Conservation (phyloP, 1,140 invertebrate species). For the Myzus persicae region DNA sequence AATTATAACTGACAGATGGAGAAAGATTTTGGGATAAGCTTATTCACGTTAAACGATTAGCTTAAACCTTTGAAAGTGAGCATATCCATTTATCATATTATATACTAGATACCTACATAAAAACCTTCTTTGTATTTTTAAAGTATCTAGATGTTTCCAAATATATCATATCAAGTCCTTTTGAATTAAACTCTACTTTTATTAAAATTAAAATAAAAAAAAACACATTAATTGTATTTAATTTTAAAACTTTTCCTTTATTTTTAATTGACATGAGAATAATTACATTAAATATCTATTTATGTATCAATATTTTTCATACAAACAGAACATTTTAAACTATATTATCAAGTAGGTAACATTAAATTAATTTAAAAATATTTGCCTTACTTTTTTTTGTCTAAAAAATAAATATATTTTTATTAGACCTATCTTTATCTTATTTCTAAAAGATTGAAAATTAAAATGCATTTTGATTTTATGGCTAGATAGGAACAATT, state of each 20-base stretch:
- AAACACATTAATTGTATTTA: background rate
- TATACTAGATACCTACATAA: background rate
- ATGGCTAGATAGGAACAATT: background rate
- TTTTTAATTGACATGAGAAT: background rate
- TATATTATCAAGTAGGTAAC: background rate
- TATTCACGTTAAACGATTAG: conserved; percentile 37
- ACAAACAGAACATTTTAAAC: background rate
- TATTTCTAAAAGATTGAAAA: background rate
- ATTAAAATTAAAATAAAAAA: background rate
- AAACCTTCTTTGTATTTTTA: background rate
- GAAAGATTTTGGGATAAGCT: conserved; percentile 23
- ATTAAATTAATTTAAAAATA: too few species aligned
- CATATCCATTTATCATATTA: background rate
- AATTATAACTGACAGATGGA: conserved; percentile 25
- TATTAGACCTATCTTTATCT: background rate
- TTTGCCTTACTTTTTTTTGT: background rate
- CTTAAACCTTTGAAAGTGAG: conserved; percentile 18
- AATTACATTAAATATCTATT: background rate
- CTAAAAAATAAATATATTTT: background rate
- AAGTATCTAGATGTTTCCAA: background rate
- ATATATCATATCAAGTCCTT: background rate
- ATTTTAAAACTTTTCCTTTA: background rate
- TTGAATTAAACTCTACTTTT: background rate
- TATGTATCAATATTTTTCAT: background rate
- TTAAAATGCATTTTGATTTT: too few species aligned